Conservation (phyloP, 2,888 invertebrate species). For the Argynnis bischoffii region DNA sequence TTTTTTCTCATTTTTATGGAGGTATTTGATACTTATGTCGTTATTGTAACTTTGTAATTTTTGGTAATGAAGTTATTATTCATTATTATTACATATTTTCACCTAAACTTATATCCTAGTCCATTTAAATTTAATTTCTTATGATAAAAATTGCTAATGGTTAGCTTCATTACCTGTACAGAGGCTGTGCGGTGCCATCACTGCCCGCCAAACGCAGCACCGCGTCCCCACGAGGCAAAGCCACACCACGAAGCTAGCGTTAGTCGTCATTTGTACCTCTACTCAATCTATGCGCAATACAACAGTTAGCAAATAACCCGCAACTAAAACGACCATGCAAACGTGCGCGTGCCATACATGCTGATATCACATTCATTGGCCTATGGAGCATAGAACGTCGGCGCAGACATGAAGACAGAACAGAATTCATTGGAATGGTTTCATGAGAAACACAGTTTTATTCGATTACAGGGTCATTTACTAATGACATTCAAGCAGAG, state of each 20-base stretch:
- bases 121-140: no score
- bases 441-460: conserved; percentile 16
- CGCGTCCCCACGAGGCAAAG: conserved; percentile 77
- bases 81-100: no score
- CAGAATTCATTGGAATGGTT: conserved; percentile 19
- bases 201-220: conserved; percentile 36
- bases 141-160: no score
- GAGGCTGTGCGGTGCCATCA: not conserved
- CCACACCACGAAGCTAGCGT: conserved; percentile 39
- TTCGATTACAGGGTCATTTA: conserved; percentile 7
- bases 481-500: no score
- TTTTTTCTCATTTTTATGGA: no score
- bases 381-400: not conserved
- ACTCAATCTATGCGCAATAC: conserved; percentile 46
- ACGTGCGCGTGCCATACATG: conserved; percentile 30
- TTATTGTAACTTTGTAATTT: no score
- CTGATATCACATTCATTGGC: conserved; percentile 35
- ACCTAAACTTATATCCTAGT: no score
- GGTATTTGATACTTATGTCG: no score
- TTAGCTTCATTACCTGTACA: not conserved
- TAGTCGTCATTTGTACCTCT: conserved; percentile 65
- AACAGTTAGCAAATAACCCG: conserved; percentile 29
- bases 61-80: no score
- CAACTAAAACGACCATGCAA: not conserved
- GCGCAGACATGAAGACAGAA: conserved; percentile 20